Base-by-base conservation (phyloP, 2,797 vertebrate species). In the Cynodonichthys magdalenae region DNA sequence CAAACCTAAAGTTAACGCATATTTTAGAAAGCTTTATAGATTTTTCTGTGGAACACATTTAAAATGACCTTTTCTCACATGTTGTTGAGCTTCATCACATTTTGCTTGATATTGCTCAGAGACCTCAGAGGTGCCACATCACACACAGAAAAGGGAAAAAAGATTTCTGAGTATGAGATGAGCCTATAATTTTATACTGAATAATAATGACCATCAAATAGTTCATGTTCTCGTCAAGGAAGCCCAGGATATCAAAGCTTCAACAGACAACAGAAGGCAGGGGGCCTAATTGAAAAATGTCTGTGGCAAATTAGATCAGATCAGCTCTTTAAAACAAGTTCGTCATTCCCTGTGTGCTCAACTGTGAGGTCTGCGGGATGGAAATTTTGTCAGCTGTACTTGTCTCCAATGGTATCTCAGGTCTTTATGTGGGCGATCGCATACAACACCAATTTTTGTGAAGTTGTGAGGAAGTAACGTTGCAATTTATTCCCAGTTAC, bases 101-200 rank as follows among this genome's bases (percentile, higher is more conserved):
- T 20, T 24, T 36, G 17, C 73, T 70, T 49, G 48, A 82, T 75
- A 79, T 78, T 68, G 72, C 77, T 34, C 45, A 0, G 72, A 76
- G 75, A 73, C 63, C 80, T 71, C 81, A 15, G 81, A 84, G 80
- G 80, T 84, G 85, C 82, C 72, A 63, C 19, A 75, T 77, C 60
- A 45, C 71, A 85, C 70, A 69, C 66, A 49, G 52, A 52, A 12
- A 49, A 31, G 27, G 50, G 70, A 82, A 69, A 52, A 84, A 77
- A 79, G 80, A 86, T 82, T 80, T 66, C 11, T 47, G 52, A 54
- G 82, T 78, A 58, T 15, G 57, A 54, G 45, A 66, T 44, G 2
- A 60, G 67, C 57, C 19, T 52, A 60, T 83, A 15, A 19, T 80
- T 64, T 63, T 48, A 39, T 52, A 19, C 70, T 36, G 17, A 83